phyloP scores from a whole-genome alignment of 2,888 invertebrate genomes.

The Drosophila algonquin region DNA sequence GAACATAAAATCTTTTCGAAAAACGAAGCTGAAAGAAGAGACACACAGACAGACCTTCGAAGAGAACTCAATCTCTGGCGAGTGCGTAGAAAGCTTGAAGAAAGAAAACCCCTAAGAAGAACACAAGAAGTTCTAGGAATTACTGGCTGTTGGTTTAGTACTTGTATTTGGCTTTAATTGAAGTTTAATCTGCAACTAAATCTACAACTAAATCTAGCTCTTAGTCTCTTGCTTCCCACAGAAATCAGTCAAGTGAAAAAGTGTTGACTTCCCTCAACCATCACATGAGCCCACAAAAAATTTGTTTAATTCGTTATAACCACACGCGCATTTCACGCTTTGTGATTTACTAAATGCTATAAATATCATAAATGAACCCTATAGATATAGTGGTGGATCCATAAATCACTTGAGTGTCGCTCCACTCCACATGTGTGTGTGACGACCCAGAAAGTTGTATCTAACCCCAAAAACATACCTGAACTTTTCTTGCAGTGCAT shows the following conservation, averaged over 20 bases:
- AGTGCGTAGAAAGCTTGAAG: constrained; percentile 58
- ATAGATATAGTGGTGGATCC: constrained; percentile 20
- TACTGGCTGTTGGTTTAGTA: neutral
- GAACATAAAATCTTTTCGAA: constrained; percentile 44
- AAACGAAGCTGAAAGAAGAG: constrained; percentile 17
- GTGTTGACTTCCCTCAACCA: constrained; percentile 61
- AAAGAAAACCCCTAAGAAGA: neutral
- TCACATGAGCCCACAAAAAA: constrained; percentile 46
- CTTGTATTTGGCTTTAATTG: constrained; percentile 10
- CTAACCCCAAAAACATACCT: too few species aligned
- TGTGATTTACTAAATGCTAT: constrained; percentile 62
- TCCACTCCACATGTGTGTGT: neutral
- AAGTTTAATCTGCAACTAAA: neutral
- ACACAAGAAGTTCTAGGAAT: constrained; percentile 7
- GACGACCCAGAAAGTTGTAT: constrained; percentile 67
- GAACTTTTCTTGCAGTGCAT: constrained; percentile 44
- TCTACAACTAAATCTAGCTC: neutral
- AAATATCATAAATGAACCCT: constrained; percentile 62
- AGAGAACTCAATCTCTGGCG: constrained; percentile 41
- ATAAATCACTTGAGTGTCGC: constrained; percentile 61
- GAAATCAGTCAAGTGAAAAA: constrained; percentile 68
- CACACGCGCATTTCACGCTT: constrained; percentile 69
- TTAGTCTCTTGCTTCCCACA: constrained; percentile 56
- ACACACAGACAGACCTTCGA: constrained; percentile 22
- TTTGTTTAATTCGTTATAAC: constrained; percentile 55